These are phyloP conservation scores for Leptobrachium leishanense DNA, from an alignment of 2,113 vertebrate species.

Conservation along the genomic window DNA sequence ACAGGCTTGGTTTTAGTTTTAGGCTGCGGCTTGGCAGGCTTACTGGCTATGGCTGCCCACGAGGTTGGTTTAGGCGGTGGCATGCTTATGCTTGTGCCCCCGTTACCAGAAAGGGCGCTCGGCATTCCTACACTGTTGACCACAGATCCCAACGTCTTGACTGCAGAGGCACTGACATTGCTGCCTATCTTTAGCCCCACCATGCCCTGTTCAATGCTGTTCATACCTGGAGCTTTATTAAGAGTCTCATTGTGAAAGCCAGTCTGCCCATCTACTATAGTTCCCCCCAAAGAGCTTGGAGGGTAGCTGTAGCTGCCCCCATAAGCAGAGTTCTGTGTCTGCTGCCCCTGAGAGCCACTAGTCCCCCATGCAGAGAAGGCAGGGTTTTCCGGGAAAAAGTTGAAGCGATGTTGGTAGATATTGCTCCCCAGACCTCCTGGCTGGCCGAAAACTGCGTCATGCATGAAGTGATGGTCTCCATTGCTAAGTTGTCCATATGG, in stretches of 20 bases:
- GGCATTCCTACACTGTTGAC: conserved; percentile 81
- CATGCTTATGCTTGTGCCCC: conserved; percentile 79
- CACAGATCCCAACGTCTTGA: conserved; percentile 88
- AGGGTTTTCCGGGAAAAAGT: conserved; percentile 93
- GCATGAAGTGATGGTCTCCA: conserved; percentile 93
- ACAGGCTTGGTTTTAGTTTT: conserved; percentile 87
- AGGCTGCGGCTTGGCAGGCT: conserved; percentile 88
- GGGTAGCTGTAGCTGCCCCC: conserved; percentile 93
- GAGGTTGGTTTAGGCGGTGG: conserved; percentile 87
- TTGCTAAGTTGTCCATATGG: conserved; percentile 93
- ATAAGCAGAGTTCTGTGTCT: conserved; percentile 89
- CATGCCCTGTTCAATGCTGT: conserved; percentile 94
- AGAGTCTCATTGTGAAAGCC: conserved; percentile 90
- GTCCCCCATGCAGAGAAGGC: conserved; percentile 94
- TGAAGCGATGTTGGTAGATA: conserved; percentile 92
- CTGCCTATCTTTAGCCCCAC: conserved; percentile 90
- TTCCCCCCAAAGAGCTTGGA: conserved; percentile 88
- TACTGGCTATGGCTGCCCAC: conserved; percentile 94
- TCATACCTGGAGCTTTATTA: conserved; percentile 92
- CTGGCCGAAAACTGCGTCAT: conserved; percentile 92
- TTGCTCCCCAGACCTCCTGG: conserved; percentile 88
- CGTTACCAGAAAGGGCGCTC: conserved; percentile 75
- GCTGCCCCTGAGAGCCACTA: conserved; percentile 89
- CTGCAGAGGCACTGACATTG: conserved; percentile 77
- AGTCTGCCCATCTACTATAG: conserved; percentile 89